Evolutionary conservation across 2,888 invertebrate genomes (phyloP).

Genomic region (Pyrrhia umbra): DNA sequence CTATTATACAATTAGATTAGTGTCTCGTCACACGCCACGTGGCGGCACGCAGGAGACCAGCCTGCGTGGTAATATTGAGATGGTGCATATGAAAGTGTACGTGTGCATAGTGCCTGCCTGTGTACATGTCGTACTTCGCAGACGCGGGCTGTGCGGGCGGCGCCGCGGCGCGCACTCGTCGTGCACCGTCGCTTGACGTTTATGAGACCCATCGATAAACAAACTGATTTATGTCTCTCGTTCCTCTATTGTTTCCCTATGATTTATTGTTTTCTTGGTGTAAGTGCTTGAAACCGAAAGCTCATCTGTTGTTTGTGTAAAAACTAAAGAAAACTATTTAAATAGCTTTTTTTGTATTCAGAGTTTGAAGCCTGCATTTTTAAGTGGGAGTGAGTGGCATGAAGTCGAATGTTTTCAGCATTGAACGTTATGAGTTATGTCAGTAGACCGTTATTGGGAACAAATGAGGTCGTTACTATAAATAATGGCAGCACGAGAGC

Average conservation of each 20-base stretch:
- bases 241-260: neutral
- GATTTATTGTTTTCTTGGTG: neutral
- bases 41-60: conserved; percentile 24
- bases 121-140: no score
- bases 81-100: no score
- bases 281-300: neutral
- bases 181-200: neutral
- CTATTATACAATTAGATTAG: conserved; percentile 55
- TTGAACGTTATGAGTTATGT: conserved; percentile 2
- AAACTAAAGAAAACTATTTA: no score
- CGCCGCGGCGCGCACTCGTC: no score
- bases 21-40: conserved; percentile 18
- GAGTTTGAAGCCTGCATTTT: neutral
- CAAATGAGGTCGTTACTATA: conserved; percentile 38
- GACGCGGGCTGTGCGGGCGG: no score
- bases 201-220: conserved; percentile 10
- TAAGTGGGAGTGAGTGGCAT: neutral
- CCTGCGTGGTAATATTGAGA: no score
- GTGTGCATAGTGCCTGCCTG: no score
- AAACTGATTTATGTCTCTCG: neutral
- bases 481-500: conserved; percentile 16
- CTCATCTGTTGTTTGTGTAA: no score
- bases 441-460: conserved; percentile 8
- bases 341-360: no score
- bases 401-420: neutral